These are phyloP conservation scores for Pomatostomus ruficeps DNA, from an alignment of 2,113 vertebrate species.

Conservation along the genomic window DNA sequence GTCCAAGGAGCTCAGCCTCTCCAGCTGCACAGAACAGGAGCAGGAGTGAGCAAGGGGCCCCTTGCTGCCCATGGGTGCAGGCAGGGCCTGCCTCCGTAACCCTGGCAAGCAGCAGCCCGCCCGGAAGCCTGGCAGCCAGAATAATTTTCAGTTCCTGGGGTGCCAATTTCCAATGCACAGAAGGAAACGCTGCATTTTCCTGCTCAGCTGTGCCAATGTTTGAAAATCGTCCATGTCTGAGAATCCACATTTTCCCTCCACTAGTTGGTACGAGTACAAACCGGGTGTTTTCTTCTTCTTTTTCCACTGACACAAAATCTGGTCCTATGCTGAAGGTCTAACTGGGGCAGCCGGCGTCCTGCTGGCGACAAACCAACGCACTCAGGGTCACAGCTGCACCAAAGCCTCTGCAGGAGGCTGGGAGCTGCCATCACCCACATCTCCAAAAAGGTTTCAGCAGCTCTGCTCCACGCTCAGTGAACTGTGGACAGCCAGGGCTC, in stretches of 20 bases:
- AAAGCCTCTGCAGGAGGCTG: neutral
- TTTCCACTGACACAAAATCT: neutral
- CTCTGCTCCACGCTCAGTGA: neutral
- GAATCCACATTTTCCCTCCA: neutral
- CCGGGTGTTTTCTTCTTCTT: neutral
- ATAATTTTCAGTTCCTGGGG: neutral
- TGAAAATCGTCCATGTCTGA: neutral
- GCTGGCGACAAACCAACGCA: neutral
- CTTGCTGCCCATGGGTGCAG: rapidly evolving
- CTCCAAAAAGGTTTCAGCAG: neutral
- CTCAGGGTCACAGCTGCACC: neutral
- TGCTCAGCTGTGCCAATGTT: constrained; percentile 21
- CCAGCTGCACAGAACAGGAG: neutral
- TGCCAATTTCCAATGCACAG: neutral
- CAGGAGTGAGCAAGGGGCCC: neutral
- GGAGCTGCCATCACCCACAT: neutral
- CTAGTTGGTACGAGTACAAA: neutral
- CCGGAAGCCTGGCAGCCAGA: neutral
- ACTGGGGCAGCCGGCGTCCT: neutral
- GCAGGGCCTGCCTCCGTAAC: neutral
- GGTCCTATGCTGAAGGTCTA: neutral
- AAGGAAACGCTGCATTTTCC: neutral
- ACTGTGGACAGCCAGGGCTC: neutral
- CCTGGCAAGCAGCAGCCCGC: neutral
- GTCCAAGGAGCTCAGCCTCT: neutral